Evolutionary conservation across 2,113 vertebrate genomes (phyloP), one percentile per base, ranked within the genome.

Genomic region (Halichoeres trimaculatus): DNA sequence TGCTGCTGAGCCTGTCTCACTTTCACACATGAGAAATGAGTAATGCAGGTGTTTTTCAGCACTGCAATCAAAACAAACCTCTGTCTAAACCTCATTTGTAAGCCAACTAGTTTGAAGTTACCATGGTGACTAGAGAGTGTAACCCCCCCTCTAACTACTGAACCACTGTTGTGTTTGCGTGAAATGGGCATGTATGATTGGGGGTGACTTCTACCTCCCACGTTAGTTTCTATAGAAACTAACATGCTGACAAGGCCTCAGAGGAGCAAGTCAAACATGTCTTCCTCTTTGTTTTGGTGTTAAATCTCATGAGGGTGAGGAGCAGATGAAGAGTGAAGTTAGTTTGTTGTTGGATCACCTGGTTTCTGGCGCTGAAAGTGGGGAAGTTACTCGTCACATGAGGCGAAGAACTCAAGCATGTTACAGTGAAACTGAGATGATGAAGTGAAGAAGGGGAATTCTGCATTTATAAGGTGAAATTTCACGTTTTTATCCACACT

Each of bases 121-220:
- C 86, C 83, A 91, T 90, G 80, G 90, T 77, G 76, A 91, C 81
- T 55, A 73, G 63, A 72, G 74, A 58, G 51, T 55, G 40, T 26
- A 8, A 35, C 20, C 30, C 16, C 59, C 17, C 7, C 7, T 6
- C 5, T 19, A 1, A 17, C 63, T 62, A 43, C 41, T 61, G 34
- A 51, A 38, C 23, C 17, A 56, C 11, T 55, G 24, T 30, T 19
- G 43, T 45, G 43, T 45, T 40, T 30, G 30, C 9, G 17, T 45
- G 43, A 16, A 14, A 16, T 17, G 13, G 41, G 14, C 41, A 43
- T 43, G 13, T 43, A 43, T 13, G 41, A 43, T 43, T 43, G 41
- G 41, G 13, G 41, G 41, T 1, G 1, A 16, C 41, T 16, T 43
- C 13, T 43, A 43, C 41, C 41, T 14, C 41, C 41, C 41, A n/a